Conservation (phyloP, 2,113 vertebrate genomes). For the Dissostichus mawsoni region DNA sequence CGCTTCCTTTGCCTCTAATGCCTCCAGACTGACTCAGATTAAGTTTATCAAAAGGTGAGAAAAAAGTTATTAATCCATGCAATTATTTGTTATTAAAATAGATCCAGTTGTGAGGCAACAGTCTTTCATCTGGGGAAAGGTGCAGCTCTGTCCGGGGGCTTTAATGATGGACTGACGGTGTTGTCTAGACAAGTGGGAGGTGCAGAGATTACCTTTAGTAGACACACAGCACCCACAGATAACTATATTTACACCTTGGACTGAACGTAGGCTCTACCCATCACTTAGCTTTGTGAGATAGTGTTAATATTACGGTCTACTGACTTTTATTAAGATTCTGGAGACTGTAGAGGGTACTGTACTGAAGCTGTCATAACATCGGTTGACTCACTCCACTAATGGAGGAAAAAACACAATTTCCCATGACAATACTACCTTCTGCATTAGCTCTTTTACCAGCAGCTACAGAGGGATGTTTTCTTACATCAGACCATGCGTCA, state of each 20-base stretch:
- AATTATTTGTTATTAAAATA: slow-evolving; percentile 10
- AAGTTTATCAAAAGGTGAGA: not conserved
- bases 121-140: slow-evolving; percentile 21
- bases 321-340: slow-evolving; percentile 45
- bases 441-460: slow-evolving; percentile 1
- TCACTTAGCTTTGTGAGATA: slow-evolving; percentile 36
- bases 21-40: not conserved
- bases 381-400: slow-evolving; percentile 10
- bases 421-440: not conserved
- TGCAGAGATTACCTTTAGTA: not conserved
- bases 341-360: slow-evolving; percentile 17
- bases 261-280: slow-evolving; percentile 11
- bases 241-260: slow-evolving; percentile 37
- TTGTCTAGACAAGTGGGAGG: slow-evolving; percentile 63
- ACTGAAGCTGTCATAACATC: slow-evolving; percentile 1
- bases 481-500: too few relatives aligned
- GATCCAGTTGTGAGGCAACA: not conserved
- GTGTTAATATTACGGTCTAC: slow-evolving; percentile 17
- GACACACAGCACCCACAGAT: slow-evolving; percentile 26
- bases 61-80: not conserved
- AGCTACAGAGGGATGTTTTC: not conserved
- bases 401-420: slow-evolving; percentile 1
- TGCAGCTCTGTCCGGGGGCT: not conserved
- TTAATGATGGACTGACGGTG: slow-evolving; percentile 38
- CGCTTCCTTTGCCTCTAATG: not conserved